phyloP scores from a whole-genome alignment of 2,113 vertebrate genomes.

The Lepidiolamprologus cunningtoni region DNA sequence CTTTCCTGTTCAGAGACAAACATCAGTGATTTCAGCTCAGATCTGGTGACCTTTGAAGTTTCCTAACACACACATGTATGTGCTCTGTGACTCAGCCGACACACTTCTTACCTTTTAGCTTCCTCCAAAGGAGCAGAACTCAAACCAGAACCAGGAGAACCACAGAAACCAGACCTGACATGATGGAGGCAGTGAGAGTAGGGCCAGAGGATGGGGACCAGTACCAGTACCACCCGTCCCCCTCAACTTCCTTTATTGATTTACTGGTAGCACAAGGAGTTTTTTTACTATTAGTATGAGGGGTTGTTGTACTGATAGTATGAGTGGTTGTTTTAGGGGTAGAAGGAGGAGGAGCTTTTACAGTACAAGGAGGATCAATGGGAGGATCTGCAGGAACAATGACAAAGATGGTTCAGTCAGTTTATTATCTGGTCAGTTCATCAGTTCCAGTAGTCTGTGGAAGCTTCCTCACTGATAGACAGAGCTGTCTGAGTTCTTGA shows the following conservation, averaged over 20 bases:
- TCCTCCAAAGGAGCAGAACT: background rate
- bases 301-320: accelerated
- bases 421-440: no score
- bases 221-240: no score
- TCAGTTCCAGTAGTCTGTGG: background rate
- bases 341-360: no score
- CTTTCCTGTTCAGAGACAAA: background rate
- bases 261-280: no score
- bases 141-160: accelerated
- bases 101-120: accelerated
- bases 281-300: no score
- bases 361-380: accelerated
- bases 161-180: background rate
- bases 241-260: no score
- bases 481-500: background rate
- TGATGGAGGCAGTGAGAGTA: accelerated
- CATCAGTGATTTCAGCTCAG: accelerated
- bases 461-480: background rate
- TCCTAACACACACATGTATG: accelerated
- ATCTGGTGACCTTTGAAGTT: accelerated
- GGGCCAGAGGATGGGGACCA: no score
- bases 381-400: accelerated
- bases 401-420: no score
- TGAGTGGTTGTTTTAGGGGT: no score
- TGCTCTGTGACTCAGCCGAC: accelerated